Evolutionary conservation across 2,888 invertebrate genomes (phyloP).

Genomic region (Luperina nickerlii): DNA sequence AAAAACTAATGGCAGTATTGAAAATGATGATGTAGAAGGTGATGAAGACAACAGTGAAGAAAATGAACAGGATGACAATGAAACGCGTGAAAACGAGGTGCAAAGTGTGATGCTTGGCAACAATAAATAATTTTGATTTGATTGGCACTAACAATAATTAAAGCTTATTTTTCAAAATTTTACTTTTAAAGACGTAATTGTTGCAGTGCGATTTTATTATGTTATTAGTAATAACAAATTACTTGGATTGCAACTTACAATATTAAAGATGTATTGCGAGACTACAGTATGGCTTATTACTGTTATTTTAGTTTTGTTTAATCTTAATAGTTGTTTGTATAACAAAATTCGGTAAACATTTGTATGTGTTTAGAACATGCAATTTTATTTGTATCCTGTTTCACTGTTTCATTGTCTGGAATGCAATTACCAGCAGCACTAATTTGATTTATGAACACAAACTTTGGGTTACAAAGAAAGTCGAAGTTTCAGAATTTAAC

Average conservation of each 20-base stretch:
- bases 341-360: neutral
- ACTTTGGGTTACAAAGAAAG: neutral
- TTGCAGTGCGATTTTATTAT: conserved; percentile 36
- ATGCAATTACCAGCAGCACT: neutral
- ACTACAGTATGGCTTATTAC: conserved; percentile 45
- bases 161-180: conserved; percentile 70
- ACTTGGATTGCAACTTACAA: conserved; percentile 16
- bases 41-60: conserved; percentile 56
- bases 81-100: conserved; percentile 77
- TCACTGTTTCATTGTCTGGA: neutral
- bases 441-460: neutral
- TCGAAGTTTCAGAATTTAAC: conserved; percentile 1
- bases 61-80: conserved; percentile 68
- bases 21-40: conserved; percentile 56
- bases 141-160: conserved; percentile 81
- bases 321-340: conserved; percentile 21
- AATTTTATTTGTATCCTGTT: neutral
- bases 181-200: conserved; percentile 20
- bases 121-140: conserved; percentile 62
- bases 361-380: neutral
- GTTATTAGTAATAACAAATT: conserved; percentile 3
- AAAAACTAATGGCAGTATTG: conserved; percentile 64
- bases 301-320: conserved; percentile 16
- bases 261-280: conserved; percentile 8
- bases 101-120: conserved; percentile 73